Base-by-base conservation (phyloP, 2,888 invertebrate species). In the Pachliopta kotzebuea region DNA sequence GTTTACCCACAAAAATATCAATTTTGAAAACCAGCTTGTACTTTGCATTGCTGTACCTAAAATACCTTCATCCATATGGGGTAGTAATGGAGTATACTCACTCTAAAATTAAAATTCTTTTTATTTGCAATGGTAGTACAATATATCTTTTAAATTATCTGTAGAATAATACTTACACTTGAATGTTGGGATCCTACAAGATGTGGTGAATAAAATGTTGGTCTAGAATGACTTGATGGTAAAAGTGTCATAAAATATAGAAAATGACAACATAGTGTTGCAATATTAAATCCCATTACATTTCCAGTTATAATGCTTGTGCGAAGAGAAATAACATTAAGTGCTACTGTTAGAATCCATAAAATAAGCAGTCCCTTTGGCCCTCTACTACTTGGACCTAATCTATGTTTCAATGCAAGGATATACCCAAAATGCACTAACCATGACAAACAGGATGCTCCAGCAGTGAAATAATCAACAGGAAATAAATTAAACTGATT, bases 1-100 rank as follows among this genome's bases (percentile, higher is more conserved):
- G 69, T 95, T 94, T 1, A 98, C 97, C 98, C 98, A 98, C 67
- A 94, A 92, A 81, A 98, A 97, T 26, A 95, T 84, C n/a, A 98
- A 88, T 77, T 94, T 94, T 0, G 97, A 97, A 2, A 95, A 76
- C 77, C 93, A 93, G 62, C 94, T 93, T 18, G 92, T 90, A 68
- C 95, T 94, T 84, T 97, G 96, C 94, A 97, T 96, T 2, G 97
- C 97, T 62, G 95, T 94, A 0, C 97, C 97, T 70, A 97, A 85
- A 72, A 95, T 93, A 66, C 92, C 92, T 72, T 96, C 95, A 79
- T 96, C 95, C 70, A 94, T 92, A 69, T 94, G 92, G 72, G 96
- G 90, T 3, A 95, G 79, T 23, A 95, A 76, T 9, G 94, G 91
- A 68, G 94, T 93, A 64, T 93, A 93, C 78, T 95, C 95, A 79